Conservation (phyloP, 1,140 invertebrate species). For the Drosophila pandora region DNA sequence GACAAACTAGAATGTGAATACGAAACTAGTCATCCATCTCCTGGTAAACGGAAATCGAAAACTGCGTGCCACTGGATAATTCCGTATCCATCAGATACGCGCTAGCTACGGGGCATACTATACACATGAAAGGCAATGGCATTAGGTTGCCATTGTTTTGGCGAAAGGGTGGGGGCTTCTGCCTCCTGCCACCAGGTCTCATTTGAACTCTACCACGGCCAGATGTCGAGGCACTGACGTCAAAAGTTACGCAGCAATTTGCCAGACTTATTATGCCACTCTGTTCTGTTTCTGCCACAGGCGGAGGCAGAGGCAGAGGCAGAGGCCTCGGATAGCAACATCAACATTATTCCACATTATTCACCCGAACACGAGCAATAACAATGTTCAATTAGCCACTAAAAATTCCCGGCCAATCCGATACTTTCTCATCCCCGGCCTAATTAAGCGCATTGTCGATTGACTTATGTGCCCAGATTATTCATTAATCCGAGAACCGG, state of each 20-base stretch:
- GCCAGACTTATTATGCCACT: slow-evolving; percentile 48
- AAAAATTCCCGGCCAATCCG: slow-evolving; percentile 66
- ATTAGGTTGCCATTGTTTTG: slow-evolving; percentile 49
- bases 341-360: slow-evolving; percentile 20
- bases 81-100: slow-evolving; percentile 62
- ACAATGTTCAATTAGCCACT: slow-evolving; percentile 68
- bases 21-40: slow-evolving; percentile 1
- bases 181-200: not conserved
- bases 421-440: slow-evolving; percentile 29
- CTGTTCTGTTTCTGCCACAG: slow-evolving; percentile 13
- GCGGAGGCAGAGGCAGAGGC: too few species aligned
- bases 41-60: slow-evolving; percentile 6
- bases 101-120: slow-evolving; percentile 38
- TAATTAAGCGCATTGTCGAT: slow-evolving; percentile 68
- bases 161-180: slow-evolving; percentile 17
- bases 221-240: slow-evolving; percentile 71
- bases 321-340: slow-evolving; percentile 5
- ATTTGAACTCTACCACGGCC: slow-evolving; percentile 35
- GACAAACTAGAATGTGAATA: not conserved
- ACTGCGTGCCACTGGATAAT: slow-evolving; percentile 30
- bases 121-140: slow-evolving; percentile 17
- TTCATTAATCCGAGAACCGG: slow-evolving; percentile 41
- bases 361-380: slow-evolving; percentile 18
- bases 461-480: slow-evolving; percentile 70
- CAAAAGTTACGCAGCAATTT: slow-evolving; percentile 54